A percentile compares a stretch with the other conserved stretches of the same genome.
These are phyloP conservation scores for Drosophila ananassae DNA, from an alignment of 1,140 invertebrate genomes.

Conservation along the genomic window DNA sequence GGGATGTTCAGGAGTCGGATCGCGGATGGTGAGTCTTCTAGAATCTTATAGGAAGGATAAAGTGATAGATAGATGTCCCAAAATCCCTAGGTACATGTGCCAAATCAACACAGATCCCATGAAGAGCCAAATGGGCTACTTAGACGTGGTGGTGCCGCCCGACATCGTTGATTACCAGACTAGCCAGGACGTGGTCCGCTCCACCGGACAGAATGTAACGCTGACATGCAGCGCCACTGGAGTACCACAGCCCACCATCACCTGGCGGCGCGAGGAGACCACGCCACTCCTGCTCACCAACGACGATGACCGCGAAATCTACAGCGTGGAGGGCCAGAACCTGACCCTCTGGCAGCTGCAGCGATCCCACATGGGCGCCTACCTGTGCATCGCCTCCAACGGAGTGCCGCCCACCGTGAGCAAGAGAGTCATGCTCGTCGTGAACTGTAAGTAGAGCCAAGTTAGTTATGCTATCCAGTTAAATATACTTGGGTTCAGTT, in stretches of 20 bases:
- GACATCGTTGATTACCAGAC: conserved; percentile 91
- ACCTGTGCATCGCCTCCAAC: conserved; percentile 87
- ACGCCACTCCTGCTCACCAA: conserved; percentile 83
- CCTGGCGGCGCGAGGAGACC: conserved; percentile 89
- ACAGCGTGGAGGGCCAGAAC: conserved; percentile 82
- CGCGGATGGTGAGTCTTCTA: conserved; percentile 86
- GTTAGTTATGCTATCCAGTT: neutral
- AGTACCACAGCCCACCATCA: conserved; percentile 87
- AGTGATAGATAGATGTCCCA: too few relatives aligned
- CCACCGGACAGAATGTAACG: conserved; percentile 90
- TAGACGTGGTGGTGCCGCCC: conserved; percentile 94
- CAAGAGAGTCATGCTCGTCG: conserved; percentile 90
- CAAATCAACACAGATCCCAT: conserved; percentile 96
- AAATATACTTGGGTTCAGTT: conserved; percentile 76
- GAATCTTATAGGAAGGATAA: neutral
- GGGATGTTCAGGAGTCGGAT: conserved; percentile 91
- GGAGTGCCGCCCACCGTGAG: conserved; percentile 92
- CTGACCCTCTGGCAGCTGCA: conserved; percentile 83
- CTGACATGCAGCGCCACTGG: conserved; percentile 90
- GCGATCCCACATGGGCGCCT: conserved; percentile 84
- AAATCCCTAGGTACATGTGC: conserved; percentile 87
- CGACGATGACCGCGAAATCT: conserved; percentile 56
- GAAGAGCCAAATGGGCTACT: conserved; percentile 94
- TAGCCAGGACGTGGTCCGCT: conserved; percentile 89
- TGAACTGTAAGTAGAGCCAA: conserved; percentile 88